Evolutionary conservation across 1,140 invertebrate species (phyloP), one percentile per base, ranked within the genome.

Genomic region (Drosophila santomea): DNA sequence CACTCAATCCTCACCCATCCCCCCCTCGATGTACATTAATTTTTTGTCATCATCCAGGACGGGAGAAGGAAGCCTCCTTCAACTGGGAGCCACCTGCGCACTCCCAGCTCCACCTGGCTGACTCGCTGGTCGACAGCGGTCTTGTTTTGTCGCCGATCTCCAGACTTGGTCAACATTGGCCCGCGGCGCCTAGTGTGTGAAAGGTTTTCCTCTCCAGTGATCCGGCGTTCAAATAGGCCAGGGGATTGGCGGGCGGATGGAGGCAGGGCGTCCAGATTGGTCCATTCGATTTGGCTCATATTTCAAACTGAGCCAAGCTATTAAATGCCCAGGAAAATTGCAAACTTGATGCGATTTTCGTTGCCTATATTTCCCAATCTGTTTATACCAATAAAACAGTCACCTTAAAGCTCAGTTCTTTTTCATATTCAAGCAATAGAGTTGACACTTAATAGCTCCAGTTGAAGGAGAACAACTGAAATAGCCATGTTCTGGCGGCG

Each of bases 21-120:
- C 25, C 10, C 20, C 23, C 28, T 54, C 63, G 56, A 77, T 69
- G 77, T 68, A 68, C 74, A 77, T 77, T 77, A 77, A 77, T 77
- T 77, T 77, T 77, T 77, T 77, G 74, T 77, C 74, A 76, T 77
- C 74, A 61, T 58, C 69, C 45, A 69, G 39, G 41, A 41, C 74
- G 51, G 64, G 61, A 67, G 36, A 67, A 32, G n/a, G 50, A 48
- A 17, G 17, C 17, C 67, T 56, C 50, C 43, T 48, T 44, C 62
- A 32, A 54, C 44, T 67, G 48, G 66, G 17, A 55, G 64, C 67
- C 74, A 77, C 74, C 75, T 78, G 75, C 75, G 75, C 71, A 74
- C 43, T 67, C 57, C 72, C 50, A 36, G 25, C 36, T 28, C 50
- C 47, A 59, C 68, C 68, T 55, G 66, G 41, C 41, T 43, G 28